These are phyloP conservation scores for Phymorhynchus buccinoides DNA, from an alignment of 1,140 invertebrate genomes.

Conservation along the genomic window DNA sequence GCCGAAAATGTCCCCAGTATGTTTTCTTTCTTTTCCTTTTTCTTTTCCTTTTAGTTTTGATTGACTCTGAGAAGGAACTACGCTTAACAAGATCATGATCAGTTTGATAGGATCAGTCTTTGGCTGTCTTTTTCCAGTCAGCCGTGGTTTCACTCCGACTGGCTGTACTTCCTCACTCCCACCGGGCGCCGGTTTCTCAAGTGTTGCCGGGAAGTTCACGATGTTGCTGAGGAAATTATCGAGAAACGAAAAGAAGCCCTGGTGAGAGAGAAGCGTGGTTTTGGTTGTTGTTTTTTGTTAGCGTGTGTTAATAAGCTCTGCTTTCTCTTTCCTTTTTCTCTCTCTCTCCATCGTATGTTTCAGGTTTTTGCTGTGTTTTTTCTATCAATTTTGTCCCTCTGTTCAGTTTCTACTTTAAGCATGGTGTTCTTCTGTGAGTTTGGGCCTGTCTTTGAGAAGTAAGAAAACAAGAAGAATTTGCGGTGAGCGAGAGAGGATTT, in stretches of 20 bases:
- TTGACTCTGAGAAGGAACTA: too few species aligned
- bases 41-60: neutral
- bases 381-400: too few species aligned
- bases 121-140: conserved; percentile 30
- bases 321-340: neutral
- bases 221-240: conserved; percentile 54
- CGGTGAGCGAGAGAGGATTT: too few species aligned
- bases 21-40: neutral
- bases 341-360: neutral
- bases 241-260: conserved; percentile 44
- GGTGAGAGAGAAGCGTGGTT: conserved; percentile 29
- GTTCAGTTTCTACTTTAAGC: too few species aligned
- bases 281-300: neutral
- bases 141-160: conserved; percentile 49
- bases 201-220: conserved; percentile 49
- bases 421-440: too few species aligned
- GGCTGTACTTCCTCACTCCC: conserved; percentile 50
- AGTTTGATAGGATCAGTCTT: neutral
- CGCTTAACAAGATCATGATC: too few species aligned
- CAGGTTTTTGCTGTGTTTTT: too few species aligned
- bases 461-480: too few species aligned
- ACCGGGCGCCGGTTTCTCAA: conserved; percentile 49
- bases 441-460: too few species aligned
- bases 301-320: neutral
- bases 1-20: too few species aligned